Base-by-base conservation (phyloP, 2,797 vertebrate genomes). In the Propithecus perrieri region DNA sequence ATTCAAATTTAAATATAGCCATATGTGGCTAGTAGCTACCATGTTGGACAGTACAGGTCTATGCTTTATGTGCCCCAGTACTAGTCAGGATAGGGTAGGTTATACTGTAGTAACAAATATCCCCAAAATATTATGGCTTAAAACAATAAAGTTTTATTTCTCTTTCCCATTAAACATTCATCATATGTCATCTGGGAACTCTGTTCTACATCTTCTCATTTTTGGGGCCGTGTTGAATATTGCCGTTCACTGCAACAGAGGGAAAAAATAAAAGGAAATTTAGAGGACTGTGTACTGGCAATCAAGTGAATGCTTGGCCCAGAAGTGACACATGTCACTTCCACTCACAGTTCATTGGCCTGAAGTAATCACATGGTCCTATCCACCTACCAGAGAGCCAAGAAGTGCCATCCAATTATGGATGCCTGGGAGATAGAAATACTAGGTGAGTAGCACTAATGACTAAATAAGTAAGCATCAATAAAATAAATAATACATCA, bases 401-500 rank as follows among this genome's bases (percentile, higher is more conserved):
- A n/a, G 67, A 89, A 91, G 69, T 63, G 9, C 17, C 5, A 7
- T 33, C 28, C 18, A 46, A 46, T 92, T 59, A 53, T 2, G 12
- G 55, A 71, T 81, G 65, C 5, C 20, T 24, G 6, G 33, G 65
- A 95, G 79, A 57, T 20, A 75, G 63, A 90, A 85, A 69, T 71
- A 79, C 26, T 76, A 71, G 50, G 33, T 53, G 35, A 85, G 13
- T n/a, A 85, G 74, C 10, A 65, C 35, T 76, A 20, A 48, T 67
- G 83, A 43, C 10, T 75, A 71, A 91, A n/a, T 48, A 79, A 94
- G 33, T 20, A 79, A 88, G 83, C 35, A 83, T 48, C 57, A 69
- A 55, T 72, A 96, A 94, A 89, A 87, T 81, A 67, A 89, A 26
- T 80, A 67, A 92, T 12, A 87, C 12, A 67, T 63, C 59, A 76